These are phyloP conservation scores for Harpegnathos saltator DNA, from an alignment of 1,140 invertebrate genomes.

Conservation along the genomic window DNA sequence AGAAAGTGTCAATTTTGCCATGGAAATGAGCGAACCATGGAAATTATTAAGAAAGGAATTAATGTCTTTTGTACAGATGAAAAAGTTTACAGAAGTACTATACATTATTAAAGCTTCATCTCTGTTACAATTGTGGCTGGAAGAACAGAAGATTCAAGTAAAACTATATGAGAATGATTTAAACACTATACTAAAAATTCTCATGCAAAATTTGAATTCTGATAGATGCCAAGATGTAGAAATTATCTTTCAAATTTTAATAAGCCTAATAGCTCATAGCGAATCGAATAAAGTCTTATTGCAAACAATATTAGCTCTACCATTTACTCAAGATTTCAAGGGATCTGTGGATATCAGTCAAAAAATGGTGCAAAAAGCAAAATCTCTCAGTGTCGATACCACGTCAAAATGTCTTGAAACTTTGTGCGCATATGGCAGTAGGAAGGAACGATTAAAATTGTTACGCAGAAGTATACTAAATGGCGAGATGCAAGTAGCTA, in stretches of 20 bases:
- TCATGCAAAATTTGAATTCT: slow-evolving; percentile 62
- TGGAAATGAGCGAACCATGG: slow-evolving; percentile 76
- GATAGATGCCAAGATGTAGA: slow-evolving; percentile 17
- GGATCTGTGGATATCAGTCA: slow-evolving; percentile 63
- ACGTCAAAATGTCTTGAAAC: slow-evolving; percentile 78
- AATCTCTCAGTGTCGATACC: slow-evolving; percentile 71
- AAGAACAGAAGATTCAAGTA: slow-evolving; percentile 64
- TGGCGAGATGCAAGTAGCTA: slow-evolving; percentile 71
- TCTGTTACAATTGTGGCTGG: slow-evolving; percentile 74
- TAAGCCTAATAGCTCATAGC: slow-evolving; percentile 74
- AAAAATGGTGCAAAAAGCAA: slow-evolving; percentile 66
- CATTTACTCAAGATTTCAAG: slow-evolving; percentile 69
- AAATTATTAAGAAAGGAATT: slow-evolving; percentile 68
- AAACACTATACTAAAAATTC: slow-evolving; percentile 60
- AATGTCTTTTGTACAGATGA: slow-evolving; percentile 44
- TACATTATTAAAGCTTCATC: slow-evolving; percentile 72
- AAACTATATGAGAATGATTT: slow-evolving; percentile 73
- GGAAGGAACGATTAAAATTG: slow-evolving; percentile 73
- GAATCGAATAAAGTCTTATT: slow-evolving; percentile 76
- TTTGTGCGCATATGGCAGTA: slow-evolving; percentile 71
- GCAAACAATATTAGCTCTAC: slow-evolving; percentile 73
- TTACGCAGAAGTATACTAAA: slow-evolving; percentile 71
- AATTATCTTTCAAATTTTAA: slow-evolving; percentile 76
- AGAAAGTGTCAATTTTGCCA: slow-evolving; percentile 7
- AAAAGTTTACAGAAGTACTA: slow-evolving; percentile 71